Conservation (phyloP, 2,797 vertebrate species). For the Scolopax rusticola region DNA sequence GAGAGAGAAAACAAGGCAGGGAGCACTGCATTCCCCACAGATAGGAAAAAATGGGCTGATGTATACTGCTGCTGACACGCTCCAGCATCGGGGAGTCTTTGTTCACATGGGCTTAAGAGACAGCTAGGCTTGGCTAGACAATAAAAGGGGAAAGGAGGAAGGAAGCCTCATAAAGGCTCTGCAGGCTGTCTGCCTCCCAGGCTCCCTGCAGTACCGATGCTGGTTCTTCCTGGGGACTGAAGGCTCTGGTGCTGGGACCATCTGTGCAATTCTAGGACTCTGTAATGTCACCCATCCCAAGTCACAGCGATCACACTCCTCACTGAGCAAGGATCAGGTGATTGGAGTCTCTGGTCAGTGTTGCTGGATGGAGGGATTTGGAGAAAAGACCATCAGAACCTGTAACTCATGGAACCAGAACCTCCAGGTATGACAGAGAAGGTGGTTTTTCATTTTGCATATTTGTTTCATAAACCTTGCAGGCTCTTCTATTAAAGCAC, state of each 20-base stretch:
- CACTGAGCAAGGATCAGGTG: background rate
- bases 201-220: background rate
- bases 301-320: rapidly evolving
- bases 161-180: background rate
- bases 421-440: background rate
- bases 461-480: background rate
- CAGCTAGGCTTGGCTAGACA: background rate
- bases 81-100: background rate
- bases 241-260: background rate
- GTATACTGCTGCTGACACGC: background rate
- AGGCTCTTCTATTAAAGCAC: background rate
- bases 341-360: rapidly evolving
- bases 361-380: background rate
- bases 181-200: background rate
- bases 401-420: background rate
- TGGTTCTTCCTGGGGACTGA: background rate
- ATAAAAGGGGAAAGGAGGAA: background rate
- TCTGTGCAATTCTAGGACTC: rapidly evolving
- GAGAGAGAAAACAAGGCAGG: background rate
- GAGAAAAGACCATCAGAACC: background rate
- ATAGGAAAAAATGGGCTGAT: background rate
- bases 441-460: background rate
- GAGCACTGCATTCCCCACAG: background rate
- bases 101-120: background rate
- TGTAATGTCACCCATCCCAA: rapidly evolving